phyloP scores from a whole-genome alignment of 2,113 vertebrate species.

The Noctilio leporinus region DNA sequence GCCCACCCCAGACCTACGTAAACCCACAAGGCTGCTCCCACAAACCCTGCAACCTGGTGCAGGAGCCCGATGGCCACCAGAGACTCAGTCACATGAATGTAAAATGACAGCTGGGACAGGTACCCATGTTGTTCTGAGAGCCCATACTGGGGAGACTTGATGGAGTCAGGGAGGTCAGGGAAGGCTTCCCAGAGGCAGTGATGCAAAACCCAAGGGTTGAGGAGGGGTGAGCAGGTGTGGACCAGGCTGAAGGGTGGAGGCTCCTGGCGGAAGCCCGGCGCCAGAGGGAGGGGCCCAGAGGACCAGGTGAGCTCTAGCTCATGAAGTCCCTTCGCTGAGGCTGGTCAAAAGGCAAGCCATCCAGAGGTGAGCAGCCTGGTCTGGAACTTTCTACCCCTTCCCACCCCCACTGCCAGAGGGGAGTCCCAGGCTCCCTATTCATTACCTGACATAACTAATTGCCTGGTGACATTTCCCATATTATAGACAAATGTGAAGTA shows the following conservation, averaged over 20 bases:
- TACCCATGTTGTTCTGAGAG: not conserved
- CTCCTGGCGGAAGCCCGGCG: not conserved
- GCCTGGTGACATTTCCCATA: constrained; percentile 91
- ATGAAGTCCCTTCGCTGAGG: not conserved
- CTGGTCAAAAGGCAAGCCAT: not conserved
- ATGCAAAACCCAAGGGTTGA: rapidly evolving
- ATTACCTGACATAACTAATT: constrained; percentile 93
- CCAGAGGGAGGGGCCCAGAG: rapidly evolving
- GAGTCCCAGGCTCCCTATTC: constrained; percentile 78
- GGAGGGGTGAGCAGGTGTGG: rapidly evolving
- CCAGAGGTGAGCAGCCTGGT: not conserved
- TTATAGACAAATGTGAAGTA: constrained; percentile 95
- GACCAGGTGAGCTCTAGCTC: not conserved
- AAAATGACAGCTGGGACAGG: rapidly evolving
- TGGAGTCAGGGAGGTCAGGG: not conserved
- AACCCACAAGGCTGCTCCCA: rapidly evolving
- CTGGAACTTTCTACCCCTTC: constrained; percentile 20
- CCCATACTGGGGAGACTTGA: not conserved
- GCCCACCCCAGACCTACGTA: not conserved
- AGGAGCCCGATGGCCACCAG: rapidly evolving
- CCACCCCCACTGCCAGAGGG: constrained; percentile 74
- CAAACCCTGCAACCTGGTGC: rapidly evolving
- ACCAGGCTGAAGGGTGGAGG: too few species aligned
- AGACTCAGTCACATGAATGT: not conserved
- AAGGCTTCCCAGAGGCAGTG: not conserved